Percentiles rank a stretch among this genome's conserved stretches.
phyloP scores from a whole-genome alignment of 2,888 invertebrate species.

The Gryllus longicercus region DNA sequence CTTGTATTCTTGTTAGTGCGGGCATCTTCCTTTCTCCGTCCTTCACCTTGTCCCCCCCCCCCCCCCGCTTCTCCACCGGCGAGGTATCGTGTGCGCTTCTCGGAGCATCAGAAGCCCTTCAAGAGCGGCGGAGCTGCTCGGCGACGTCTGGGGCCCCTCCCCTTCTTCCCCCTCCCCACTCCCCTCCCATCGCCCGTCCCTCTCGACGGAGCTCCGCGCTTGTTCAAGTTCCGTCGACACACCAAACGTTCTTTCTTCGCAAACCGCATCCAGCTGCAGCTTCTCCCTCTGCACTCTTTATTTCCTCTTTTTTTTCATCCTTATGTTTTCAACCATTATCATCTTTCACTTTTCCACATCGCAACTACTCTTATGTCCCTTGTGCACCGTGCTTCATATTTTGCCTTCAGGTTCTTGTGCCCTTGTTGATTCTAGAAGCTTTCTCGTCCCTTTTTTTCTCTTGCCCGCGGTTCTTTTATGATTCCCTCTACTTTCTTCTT shows the following conservation, averaged over 20 bases:
- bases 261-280: too few relatives aligned
- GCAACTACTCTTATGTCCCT: too few relatives aligned
- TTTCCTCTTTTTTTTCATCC: background rate
- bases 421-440: too few relatives aligned
- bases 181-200: background rate
- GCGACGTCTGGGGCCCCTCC: background rate
- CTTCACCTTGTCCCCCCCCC: background rate
- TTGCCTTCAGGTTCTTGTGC: too few relatives aligned
- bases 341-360: too few relatives aligned
- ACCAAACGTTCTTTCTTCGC: too few relatives aligned
- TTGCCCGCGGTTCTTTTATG: too few relatives aligned
- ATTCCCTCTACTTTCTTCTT: too few relatives aligned
- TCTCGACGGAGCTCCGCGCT: background rate
- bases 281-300: background rate
- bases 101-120: constrained; percentile 5
- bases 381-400: too few relatives aligned
- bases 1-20: background rate
- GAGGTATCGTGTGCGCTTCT: constrained; percentile 17
- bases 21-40: background rate
- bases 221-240: background rate
- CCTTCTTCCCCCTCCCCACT: background rate
- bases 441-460: too few relatives aligned
- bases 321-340: too few relatives aligned
- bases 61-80: background rate
- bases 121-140: background rate